Base-by-base conservation (phyloP, 2,797 vertebrate genomes). In the Sitta carolinensis region DNA sequence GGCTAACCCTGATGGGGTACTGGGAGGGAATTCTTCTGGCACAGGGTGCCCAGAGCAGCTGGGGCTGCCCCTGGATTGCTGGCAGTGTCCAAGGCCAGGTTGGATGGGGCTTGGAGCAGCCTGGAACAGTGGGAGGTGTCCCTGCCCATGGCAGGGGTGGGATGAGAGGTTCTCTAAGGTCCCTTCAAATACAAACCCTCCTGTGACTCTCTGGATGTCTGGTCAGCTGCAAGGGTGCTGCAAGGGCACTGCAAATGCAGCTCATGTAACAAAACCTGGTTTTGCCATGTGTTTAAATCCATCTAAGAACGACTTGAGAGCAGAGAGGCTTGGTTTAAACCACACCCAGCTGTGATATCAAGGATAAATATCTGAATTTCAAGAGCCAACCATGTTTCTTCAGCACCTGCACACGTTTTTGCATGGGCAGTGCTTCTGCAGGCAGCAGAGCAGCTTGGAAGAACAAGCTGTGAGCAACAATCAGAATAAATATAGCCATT, bases 41-140 rank as follows among this genome's bases (percentile, higher is more conserved):
- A 75, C 86, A 75, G 77, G 40, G 4, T 76, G 57, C 27, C 19
- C 55, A 69, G 42, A 62, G 63, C 0, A 68, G 32, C 48, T 68
- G 70, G 1, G 78, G 42, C 57, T 69, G 70, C 7, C 32, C 16
- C 63, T 66, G 82, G 38, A 68, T 54, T 48, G 34, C 48, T 63
- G 63, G 36, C 0, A 75, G 32, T 36, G 36, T 0, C 50, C 63
- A 50, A 43, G 63, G 43, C 23, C 63, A 69, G 32, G 57, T 0
- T 75, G 62, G 54, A 74, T 0, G 0, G 13, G 2, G 15, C 4
- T 55, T 12, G 48, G 55, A 50, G 36, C 32, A 29, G 0, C 19
- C 23, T 75, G 70, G 48, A 19, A 7, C 0, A 4, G 55, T 17
- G 55, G 32, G 1, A 62, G 6, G 26, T 55, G 86, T 62, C 42